Evolutionary conservation across 2,797 vertebrate genomes (phyloP), one percentile per base, ranked within the genome.

Genomic region (Microcaecilia unicolor): DNA sequence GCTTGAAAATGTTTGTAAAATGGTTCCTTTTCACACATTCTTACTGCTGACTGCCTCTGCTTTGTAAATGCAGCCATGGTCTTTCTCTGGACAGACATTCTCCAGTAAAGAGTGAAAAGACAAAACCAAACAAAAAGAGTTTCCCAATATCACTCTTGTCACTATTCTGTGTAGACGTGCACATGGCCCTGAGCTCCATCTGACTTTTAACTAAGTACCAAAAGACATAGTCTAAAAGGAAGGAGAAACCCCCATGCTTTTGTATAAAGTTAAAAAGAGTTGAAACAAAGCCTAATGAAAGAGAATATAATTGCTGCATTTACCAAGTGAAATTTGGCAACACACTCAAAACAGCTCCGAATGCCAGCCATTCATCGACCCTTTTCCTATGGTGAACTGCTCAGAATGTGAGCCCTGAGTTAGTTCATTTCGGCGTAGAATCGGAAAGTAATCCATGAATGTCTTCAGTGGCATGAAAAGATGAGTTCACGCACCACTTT

Each of bases 241-340:
- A n/a, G n/a, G n/a, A n/a, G n/a, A n/a, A n/a, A n/a, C n/a, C n/a
- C n/a, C n/a, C n/a, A n/a, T n/a, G n/a, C 9, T 11, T 39, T 63
- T 47, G 43, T 36, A 0, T 0, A 8, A 0, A 2, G 24, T 47
- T 46, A 33, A 42, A n/a, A 52, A 30, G 18, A 16, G 39, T 69
- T 50, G 28, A 32, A 35, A 49, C 25, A 58, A 59, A 55, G 39
- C 19, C 32, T 4, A 25, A 55, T 58, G 58, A 53, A 67, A 64
- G 32, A 21, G 25, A 48, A 56, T 67, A 29, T 25, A 3, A 3
- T 34, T 18, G 37, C 36, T 19, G 12, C 30, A 16, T 38, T 34
- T 66, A 63, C 36, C 35, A 46, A 48, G 44, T 21, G 20, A 28
- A 9, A 21, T 25, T 63, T 72, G 68, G 68, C 65, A 61, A 20